Conservation (phyloP, 2,888 invertebrate species). For the Ophion costatus region DNA sequence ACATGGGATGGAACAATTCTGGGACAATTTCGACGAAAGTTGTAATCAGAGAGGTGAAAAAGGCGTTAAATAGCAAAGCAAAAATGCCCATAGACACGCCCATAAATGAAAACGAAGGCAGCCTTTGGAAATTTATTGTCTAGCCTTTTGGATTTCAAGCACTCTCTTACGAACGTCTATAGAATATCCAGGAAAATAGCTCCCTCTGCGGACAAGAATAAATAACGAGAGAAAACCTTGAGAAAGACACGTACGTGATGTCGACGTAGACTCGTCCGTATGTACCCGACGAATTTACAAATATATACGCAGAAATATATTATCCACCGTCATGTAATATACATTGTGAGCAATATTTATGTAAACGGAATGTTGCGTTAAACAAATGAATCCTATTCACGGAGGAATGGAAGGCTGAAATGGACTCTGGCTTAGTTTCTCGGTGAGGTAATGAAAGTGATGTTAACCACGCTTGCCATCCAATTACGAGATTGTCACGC, state of each 20-base stretch:
- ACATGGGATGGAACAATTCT: too few species aligned
- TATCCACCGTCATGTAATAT: background rate
- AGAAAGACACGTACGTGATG: background rate
- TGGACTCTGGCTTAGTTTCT: constrained; percentile 50
- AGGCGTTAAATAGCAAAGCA: background rate
- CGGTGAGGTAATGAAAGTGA: constrained; percentile 59
- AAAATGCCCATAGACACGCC: background rate
- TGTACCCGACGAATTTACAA: background rate
- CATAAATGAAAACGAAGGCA: background rate
- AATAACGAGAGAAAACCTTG: background rate
- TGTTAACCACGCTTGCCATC: constrained; percentile 62
- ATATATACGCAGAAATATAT: background rate
- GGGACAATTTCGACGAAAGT: too few species aligned
- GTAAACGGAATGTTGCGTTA: too few species aligned
- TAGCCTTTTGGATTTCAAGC: background rate
- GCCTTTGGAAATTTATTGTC: background rate
- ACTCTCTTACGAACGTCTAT: background rate
- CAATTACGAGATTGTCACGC: constrained; percentile 66
- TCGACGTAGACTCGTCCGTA: background rate
- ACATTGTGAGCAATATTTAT: too few species aligned
- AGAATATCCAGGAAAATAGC: background rate
- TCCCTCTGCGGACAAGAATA: background rate
- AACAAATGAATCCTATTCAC: background rate
- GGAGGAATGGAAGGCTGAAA: constrained; percentile 28
- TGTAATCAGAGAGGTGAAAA: too few species aligned